These are phyloP conservation scores for Neomonachus schauinslandi DNA, from an alignment of 2,113 vertebrate species.

Conservation along the genomic window DNA sequence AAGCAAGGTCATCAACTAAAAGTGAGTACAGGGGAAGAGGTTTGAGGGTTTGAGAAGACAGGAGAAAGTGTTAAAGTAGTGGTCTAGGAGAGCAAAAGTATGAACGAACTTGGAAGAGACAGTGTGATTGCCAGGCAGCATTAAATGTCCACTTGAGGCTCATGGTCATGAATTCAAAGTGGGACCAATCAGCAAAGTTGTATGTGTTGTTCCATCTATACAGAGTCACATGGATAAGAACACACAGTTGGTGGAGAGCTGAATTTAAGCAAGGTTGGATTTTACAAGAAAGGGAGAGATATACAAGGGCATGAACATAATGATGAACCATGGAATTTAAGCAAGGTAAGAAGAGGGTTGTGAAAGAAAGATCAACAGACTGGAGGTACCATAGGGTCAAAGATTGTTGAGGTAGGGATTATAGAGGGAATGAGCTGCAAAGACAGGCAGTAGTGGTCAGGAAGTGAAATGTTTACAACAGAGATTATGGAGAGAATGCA, in stretches of 20 bases:
- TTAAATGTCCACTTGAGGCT: neutral
- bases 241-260: neutral
- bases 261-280: neutral
- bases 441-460: neutral
- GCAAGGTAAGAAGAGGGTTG: neutral
- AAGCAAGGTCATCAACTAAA: neutral
- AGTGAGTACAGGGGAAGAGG: neutral
- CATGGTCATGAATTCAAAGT: neutral
- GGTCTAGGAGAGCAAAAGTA: neutral
- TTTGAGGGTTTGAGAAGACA: neutral
- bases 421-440: neutral
- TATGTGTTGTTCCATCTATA: neutral
- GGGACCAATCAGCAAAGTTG: neutral
- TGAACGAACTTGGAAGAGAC: neutral
- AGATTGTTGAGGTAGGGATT: neutral
- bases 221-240: neutral
- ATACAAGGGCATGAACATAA: neutral
- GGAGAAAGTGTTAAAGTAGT: neutral
- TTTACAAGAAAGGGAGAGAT: constrained; percentile 4
- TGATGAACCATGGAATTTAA: neutral
- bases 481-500: neutral
- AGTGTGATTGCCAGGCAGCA: neutral
- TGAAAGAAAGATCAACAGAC: neutral
- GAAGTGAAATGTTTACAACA: neutral
- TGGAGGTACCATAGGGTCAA: neutral